Percentiles rank a stretch among this genome's conserved stretches.
Conservation (phyloP, 1,140 invertebrate species). For the Drosophila orosa region DNA sequence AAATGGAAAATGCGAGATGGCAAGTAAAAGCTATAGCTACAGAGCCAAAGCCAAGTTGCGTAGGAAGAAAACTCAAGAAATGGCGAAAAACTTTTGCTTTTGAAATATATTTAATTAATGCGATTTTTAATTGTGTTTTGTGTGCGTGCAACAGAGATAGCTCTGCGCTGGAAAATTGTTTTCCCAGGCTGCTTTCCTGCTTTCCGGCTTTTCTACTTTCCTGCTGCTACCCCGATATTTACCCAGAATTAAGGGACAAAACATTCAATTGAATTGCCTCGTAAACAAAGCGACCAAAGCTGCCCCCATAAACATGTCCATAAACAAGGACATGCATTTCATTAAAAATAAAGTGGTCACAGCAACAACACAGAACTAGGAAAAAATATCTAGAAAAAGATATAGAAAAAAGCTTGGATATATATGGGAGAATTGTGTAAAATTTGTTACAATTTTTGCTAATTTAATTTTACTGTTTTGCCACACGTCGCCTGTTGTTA, state of each 20-base stretch:
- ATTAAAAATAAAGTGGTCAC: slow-evolving; percentile 27
- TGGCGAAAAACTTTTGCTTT: slow-evolving; percentile 75
- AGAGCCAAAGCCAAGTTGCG: slow-evolving; percentile 43
- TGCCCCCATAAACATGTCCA: slow-evolving; percentile 50
- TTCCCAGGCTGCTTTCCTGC: background rate
- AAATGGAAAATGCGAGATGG: background rate
- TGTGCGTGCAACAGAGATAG: slow-evolving; percentile 12
- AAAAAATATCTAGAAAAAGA: background rate
- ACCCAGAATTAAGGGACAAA: slow-evolving; percentile 49
- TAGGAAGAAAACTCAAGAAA: slow-evolving; percentile 66
- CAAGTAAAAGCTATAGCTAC: background rate
- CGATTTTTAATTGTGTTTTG: slow-evolving; percentile 77
- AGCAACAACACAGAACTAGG: background rate
- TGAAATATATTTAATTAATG: slow-evolving; percentile 83
- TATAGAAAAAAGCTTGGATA: background rate
- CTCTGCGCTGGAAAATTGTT: slow-evolving; percentile 23
- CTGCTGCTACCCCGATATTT: slow-evolving; percentile 6
- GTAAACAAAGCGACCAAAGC: slow-evolving; percentile 43
- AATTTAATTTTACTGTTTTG: slow-evolving; percentile 73
- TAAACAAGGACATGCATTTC: slow-evolving; percentile 55
- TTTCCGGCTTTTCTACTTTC: no score
- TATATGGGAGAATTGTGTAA: slow-evolving; percentile 11
- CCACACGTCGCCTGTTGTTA: slow-evolving; percentile 10
- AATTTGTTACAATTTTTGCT: slow-evolving; percentile 68
- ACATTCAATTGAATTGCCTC: slow-evolving; percentile 60